Base-by-base conservation (phyloP, 1,140 invertebrate species). In the Dysdera silvatica region DNA sequence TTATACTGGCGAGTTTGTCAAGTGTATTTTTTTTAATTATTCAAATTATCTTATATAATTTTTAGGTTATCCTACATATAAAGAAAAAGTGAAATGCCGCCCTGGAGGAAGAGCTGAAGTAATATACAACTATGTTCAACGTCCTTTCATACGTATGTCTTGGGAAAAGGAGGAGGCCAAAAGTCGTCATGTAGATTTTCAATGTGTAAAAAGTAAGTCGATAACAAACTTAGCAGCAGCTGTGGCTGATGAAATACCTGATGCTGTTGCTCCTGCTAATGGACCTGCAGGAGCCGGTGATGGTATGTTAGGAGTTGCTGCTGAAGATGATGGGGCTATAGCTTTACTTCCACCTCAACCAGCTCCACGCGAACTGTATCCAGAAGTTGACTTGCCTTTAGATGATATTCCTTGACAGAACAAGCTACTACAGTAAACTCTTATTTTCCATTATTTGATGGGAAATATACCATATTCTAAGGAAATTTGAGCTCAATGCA, bases 101-200 rank as follows among this genome's bases (percentile, higher is more conserved):
- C 77, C 71, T 65, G 73, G 73, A 24, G 71, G 73, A 18, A 67
- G 74, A 33, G 71, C 74, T 18, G 91, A 95, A 80, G 96, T 98
- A 0, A 96, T 98, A 65, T 99, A 99, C 78, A 98, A 98, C 77
- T 99, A 99, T 76, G 95, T 99, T 0, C 97, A 99, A 74, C 80
- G 97, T n/a, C 96, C 97, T 0, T 99, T 99, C 75, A 91, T 99
- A 45, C 92, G 96, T 70, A 97, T 99, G 91, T 98, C 95, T 0
- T 99, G 97, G 97, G 97, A 99, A 75, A 99, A 99, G 70, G 95
- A 99, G 73, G 97, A 99, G 74, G 95, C 95, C 0, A 98, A 97
- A 73, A 96, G 92, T 75, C 84, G 97, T 6, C 97, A 99, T 76
- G 97, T 99, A 0, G 97, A 99, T 76, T 99, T 99, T 75, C 87